phyloP scores from a whole-genome alignment of 2,888 invertebrate genomes.

The Eupithecia abbreviata region DNA sequence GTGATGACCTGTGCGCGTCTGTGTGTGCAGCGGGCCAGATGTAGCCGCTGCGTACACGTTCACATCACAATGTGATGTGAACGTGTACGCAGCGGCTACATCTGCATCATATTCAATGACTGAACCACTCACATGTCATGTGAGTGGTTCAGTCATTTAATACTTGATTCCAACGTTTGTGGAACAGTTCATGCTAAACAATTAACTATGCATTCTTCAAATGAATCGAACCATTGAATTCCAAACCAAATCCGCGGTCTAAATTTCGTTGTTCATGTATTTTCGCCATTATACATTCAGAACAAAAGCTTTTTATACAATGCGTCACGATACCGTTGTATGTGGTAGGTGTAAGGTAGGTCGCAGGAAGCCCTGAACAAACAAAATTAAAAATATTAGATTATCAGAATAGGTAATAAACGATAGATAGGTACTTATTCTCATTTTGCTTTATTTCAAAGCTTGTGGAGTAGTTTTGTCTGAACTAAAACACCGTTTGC shows the following conservation, averaged over 20 bases:
- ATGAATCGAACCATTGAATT: neutral
- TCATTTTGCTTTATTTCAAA: neutral
- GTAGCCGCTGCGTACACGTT: neutral
- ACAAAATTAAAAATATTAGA: too few relatives aligned
- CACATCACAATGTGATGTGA: neutral
- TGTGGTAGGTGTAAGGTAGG: neutral
- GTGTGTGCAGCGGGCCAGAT: neutral
- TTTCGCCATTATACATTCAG: neutral
- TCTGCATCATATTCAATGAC: neutral
- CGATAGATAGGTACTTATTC: neutral
- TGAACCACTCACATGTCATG: neutral
- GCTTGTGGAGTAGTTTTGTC: neutral
- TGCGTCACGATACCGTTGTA: neutral
- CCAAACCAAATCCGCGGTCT: neutral
- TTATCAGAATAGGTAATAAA: neutral
- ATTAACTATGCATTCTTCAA: neutral
- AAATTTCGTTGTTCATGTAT: neutral
- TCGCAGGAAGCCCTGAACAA: neutral
- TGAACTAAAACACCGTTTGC: neutral
- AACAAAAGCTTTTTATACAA: neutral
- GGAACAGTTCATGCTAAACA: neutral
- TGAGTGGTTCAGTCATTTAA: neutral
- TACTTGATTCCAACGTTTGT: neutral
- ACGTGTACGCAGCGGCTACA: neutral
- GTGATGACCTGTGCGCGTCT: neutral